phyloP scores from a whole-genome alignment of 2,113 vertebrate species.

The Lagenorhynchus albirostris region DNA sequence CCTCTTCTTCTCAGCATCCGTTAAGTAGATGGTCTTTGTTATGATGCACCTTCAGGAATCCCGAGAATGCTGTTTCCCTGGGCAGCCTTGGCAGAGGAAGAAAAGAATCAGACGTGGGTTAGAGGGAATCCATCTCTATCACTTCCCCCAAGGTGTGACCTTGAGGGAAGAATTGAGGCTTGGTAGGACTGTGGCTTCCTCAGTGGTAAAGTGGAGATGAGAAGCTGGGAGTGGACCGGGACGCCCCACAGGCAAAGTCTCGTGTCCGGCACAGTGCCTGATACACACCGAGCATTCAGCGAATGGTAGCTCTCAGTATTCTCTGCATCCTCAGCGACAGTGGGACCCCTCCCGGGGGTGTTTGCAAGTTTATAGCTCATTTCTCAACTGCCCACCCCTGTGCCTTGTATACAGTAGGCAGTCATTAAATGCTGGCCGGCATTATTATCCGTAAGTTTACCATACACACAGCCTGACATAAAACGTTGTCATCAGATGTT shows the following conservation, averaged over 20 bases:
- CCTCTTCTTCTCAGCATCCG: neutral
- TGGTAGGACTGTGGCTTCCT: neutral
- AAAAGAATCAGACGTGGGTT: neutral
- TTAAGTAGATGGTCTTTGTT: rapidly evolving
- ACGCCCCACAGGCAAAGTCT: neutral
- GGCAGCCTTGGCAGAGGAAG: neutral
- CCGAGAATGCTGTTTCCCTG: rapidly evolving
- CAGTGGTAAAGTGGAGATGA: neutral
- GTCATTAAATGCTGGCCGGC: neutral
- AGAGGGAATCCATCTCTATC: rapidly evolving
- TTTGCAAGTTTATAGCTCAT: neutral
- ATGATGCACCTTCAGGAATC: neutral
- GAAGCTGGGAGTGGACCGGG: rapidly evolving
- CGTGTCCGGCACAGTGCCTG: rapidly evolving
- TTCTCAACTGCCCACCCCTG: rapidly evolving
- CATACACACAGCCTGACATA: neutral
- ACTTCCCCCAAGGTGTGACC: neutral
- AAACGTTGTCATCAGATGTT: rapidly evolving
- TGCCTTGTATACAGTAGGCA: neutral
- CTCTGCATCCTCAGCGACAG: rapidly evolving
- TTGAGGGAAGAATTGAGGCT: neutral
- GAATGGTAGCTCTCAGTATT: rapidly evolving
- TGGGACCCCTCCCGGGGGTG: rapidly evolving
- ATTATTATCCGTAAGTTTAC: neutral
- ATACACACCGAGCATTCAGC: rapidly evolving